A percentile compares a stretch with the other conserved stretches of the same genome.
phyloP scores from a whole-genome alignment of 1,140 invertebrate genomes.

The Riptortus pedestris region DNA sequence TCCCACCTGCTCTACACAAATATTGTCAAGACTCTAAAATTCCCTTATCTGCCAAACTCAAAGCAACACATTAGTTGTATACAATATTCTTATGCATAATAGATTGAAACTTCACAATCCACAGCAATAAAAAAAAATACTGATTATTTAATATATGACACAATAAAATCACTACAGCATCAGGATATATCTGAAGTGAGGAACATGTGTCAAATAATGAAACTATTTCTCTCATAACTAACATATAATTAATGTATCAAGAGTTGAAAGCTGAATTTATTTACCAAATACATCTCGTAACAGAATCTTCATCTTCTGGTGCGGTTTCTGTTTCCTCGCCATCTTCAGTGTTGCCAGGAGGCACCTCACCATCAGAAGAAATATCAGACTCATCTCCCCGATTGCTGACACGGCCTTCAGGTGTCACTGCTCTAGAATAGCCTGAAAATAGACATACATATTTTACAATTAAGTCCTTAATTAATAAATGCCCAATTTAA shows the following conservation, averaged over 20 bases:
- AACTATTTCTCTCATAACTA: background rate
- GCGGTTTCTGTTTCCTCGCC: conserved; percentile 82
- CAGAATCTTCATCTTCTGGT: conserved; percentile 67
- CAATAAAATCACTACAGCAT: conserved; percentile 2
- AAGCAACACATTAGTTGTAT: too few relatives aligned
- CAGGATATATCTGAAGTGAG: background rate
- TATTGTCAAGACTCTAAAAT: too few relatives aligned
- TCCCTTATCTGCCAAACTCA: too few relatives aligned
- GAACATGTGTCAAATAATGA: background rate
- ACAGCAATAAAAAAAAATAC: too few relatives aligned
- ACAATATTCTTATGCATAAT: too few relatives aligned
- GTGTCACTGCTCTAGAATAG: background rate
- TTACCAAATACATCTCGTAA: conserved; percentile 82
- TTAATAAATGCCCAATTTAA: too few relatives aligned
- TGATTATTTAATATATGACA: conserved; percentile 17
- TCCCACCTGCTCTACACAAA: too few relatives aligned
- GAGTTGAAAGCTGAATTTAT: too few relatives aligned
- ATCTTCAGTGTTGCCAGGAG: conserved; percentile 43
- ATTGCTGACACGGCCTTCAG: background rate
- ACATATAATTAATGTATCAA: too few relatives aligned
- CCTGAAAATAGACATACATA: background rate
- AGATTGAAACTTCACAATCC: too few relatives aligned
- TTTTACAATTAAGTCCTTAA: too few relatives aligned
- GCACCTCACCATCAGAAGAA: conserved; percentile 46
- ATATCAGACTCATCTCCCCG: conserved; percentile 47